Conservation (phyloP, 2,113 vertebrate species). For the Hippopotamus amphibius region DNA sequence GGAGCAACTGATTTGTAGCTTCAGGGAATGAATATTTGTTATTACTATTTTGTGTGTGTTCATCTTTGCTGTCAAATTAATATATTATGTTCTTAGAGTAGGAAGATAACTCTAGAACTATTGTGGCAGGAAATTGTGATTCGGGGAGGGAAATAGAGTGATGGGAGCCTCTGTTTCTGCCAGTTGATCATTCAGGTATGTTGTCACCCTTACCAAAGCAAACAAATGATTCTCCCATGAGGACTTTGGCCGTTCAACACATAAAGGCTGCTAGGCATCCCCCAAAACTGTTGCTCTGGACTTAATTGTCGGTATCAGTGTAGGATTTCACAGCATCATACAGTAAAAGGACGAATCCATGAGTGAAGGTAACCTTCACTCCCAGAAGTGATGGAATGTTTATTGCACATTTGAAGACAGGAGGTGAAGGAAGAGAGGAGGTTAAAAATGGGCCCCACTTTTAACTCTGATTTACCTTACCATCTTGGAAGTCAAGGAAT, state of each 20-base stretch:
- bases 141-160: not conserved
- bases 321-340: not conserved
- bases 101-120: constrained; percentile 2
- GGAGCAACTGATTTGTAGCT: constrained; percentile 48
- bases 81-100: not conserved
- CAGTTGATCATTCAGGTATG: not conserved
- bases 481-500: not conserved
- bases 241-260: not conserved
- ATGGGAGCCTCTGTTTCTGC: not conserved
- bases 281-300: not conserved
- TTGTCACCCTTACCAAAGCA: not conserved
- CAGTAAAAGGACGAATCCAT: not conserved
- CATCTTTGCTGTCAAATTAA: constrained; percentile 44
- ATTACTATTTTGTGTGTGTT: not conserved
- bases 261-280: not conserved
- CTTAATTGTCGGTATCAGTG: not conserved
- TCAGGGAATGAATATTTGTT: constrained; percentile 40
- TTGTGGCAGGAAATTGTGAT: not conserved
- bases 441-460: not conserved
- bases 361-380: not conserved
- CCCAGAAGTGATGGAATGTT: not conserved
- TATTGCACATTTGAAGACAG: not conserved
- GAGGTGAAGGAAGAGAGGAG: not conserved
- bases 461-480: not conserved
- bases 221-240: not conserved